Evolutionary conservation across 2,113 vertebrate species (phyloP), one percentile per base, ranked within the genome.

Genomic region (Spizaetus ornatus): DNA sequence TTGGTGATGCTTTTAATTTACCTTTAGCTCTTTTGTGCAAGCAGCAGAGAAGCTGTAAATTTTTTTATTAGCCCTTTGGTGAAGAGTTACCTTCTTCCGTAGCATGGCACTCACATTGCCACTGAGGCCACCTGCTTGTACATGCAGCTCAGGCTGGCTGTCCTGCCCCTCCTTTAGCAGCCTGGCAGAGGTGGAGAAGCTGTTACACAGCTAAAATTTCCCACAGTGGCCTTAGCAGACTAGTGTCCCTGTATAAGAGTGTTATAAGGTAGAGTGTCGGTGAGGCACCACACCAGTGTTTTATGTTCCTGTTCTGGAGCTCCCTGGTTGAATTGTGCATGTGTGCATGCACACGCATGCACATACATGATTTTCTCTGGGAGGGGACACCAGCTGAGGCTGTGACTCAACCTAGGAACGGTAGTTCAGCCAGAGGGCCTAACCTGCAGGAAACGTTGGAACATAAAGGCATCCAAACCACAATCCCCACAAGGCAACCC

Each of bases 191-290:
- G 8, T 56, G 18, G 18, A 52, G 34, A 67, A n/a, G n/a, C 40
- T 84, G 11, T 61, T 52, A 10, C 0, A 1, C 42, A 76, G n/a
- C 48, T 40, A 7, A 43, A 56, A 42, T 8, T 7, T 79, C 53
- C 7, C 18, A 21, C 16, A 16, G 36, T 38, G 63, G 40, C 76
- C 38, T 55, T 34, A 67, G 66, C 62, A 78, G 38, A 27, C 40
- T 7, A 15, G 10, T 2, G 2, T 17, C 62, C 61, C 50, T 22
- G 6, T 14, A 0, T 17, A 23, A 36, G 31, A 29, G 9, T 9
- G 7, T 29, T 29, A 3, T 42, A 52, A 76, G 36, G 38, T 62
- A 58, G 31, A 14, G 11, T 32, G 26, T 42, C 40, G 47, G 59
- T 47, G 43, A 73, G 48, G 65, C 59, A 69, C n/a, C 21, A 42